These are phyloP conservation scores for Basileuterus tristriatus DNA, from an alignment of 2,797 vertebrate species.

Conservation along the genomic window DNA sequence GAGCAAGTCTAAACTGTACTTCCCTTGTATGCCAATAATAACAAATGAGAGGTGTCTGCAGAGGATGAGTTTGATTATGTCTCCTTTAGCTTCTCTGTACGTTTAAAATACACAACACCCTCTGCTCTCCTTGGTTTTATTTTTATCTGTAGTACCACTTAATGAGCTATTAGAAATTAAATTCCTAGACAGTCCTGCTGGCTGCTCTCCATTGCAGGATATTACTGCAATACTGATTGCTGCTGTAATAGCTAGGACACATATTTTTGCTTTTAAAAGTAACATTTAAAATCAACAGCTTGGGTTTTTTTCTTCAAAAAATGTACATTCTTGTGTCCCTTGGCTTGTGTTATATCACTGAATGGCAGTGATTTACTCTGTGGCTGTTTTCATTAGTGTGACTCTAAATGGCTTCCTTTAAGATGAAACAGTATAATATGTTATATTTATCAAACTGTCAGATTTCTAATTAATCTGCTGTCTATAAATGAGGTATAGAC, in stretches of 20 bases:
- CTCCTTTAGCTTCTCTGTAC: background rate
- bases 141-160: conserved; percentile 30
- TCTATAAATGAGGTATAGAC: background rate
- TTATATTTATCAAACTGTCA: background rate
- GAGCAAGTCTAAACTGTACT: background rate
- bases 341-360: background rate
- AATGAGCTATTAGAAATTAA: conserved; percentile 36
- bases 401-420: background rate
- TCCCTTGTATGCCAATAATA: conserved; percentile 18
- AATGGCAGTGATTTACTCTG: background rate
- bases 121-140: background rate
- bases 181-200: background rate
- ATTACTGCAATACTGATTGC: background rate
- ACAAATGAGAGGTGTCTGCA: conserved; percentile 21
- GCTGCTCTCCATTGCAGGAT: background rate
- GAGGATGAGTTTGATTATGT: background rate
- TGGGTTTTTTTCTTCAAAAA: background rate
- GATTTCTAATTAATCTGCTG: background rate
- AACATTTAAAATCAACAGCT: background rate
- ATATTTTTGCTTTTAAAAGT: background rate
- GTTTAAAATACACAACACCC: background rate
- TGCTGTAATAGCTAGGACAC: background rate
- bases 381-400: background rate
- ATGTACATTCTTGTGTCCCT: background rate
- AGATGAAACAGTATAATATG: background rate